These are phyloP conservation scores for Drosophila chauvacae DNA, from an alignment of 1,140 invertebrate species.

Conservation along the genomic window DNA sequence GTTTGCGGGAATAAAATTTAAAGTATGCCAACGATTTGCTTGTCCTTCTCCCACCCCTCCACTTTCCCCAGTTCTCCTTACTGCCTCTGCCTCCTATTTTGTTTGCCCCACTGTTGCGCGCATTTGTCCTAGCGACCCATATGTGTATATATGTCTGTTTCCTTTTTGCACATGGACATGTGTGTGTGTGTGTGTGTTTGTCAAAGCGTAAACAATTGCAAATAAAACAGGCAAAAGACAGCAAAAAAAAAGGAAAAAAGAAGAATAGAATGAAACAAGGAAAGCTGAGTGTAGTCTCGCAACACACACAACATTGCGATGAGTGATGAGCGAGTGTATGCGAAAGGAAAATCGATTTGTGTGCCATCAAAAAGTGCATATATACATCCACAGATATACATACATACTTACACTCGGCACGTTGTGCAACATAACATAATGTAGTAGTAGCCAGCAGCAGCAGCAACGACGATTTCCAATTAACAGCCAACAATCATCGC, in stretches of 20 bases:
- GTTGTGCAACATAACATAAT: conserved; percentile 80
- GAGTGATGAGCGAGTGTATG: conserved; percentile 41
- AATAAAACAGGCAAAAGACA: conserved; percentile 55
- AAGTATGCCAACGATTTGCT: conserved; percentile 77
- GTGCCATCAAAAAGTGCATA: conserved; percentile 79
- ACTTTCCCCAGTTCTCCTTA: conserved; percentile 12
- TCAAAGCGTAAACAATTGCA: conserved; percentile 80
- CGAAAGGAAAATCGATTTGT: conserved; percentile 78
- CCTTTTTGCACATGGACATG: conserved; percentile 20
- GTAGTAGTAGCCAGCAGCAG: conserved; percentile 30
- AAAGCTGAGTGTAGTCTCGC: conserved; percentile 23
- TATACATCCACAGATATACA: conserved; percentile 6
- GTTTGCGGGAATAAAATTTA: conserved; percentile 80
- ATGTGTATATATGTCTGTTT: conserved; percentile 18
- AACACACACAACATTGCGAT: conserved; percentile 40
- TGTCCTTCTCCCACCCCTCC: conserved; percentile 33
- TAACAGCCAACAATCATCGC: conserved; percentile 52
- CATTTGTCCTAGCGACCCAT: conserved; percentile 63
- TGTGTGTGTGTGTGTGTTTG: conserved; percentile 44
- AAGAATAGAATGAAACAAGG: conserved; percentile 33
- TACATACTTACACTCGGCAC: neutral
- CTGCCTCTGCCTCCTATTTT: conserved; percentile 7
- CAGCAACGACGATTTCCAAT: conserved; percentile 61
- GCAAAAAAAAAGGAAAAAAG: conserved; percentile 14
- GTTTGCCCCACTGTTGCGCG: conserved; percentile 71